phyloP scores from a whole-genome alignment of 2,113 vertebrate species.

The Nyctereutes procyonoides region DNA sequence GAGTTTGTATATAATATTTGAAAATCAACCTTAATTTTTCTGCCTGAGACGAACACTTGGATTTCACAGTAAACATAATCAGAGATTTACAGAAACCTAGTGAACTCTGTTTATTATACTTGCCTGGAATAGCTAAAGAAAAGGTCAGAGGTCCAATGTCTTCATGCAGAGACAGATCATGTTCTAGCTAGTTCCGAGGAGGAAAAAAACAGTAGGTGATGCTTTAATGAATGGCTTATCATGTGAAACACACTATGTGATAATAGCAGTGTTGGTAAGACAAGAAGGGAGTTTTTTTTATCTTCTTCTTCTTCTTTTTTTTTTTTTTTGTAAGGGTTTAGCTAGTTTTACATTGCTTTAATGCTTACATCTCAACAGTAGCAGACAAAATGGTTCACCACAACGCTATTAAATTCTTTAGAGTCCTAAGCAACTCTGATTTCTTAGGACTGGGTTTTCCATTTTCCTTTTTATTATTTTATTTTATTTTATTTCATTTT shows the following conservation, averaged over 20 bases:
- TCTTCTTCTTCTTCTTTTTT: neutral
- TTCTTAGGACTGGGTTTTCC: constrained; percentile 72
- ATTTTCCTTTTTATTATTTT: constrained; percentile 32
- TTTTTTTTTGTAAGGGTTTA: constrained; percentile 71
- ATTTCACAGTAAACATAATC: constrained; percentile 91
- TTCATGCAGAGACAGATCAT: constrained; percentile 92
- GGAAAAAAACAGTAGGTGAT: constrained; percentile 92
- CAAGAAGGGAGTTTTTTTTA: constrained; percentile 81
- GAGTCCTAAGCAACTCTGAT: constrained; percentile 78
- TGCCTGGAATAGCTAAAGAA: constrained; percentile 89
- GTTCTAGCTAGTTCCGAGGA: constrained; percentile 91
- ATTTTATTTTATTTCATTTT: neutral
- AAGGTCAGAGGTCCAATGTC: constrained; percentile 90
- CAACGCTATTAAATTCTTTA: constrained; percentile 79
- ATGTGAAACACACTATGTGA: constrained; percentile 92
- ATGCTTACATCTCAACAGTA: constrained; percentile 82
- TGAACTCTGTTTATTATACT: constrained; percentile 91
- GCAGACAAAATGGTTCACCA: constrained; percentile 82
- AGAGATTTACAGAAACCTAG: constrained; percentile 90
- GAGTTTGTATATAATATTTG: constrained; percentile 90
- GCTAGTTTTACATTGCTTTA: constrained; percentile 85
- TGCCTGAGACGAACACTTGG: constrained; percentile 89
- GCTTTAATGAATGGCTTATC: constrained; percentile 93
- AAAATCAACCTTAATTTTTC: constrained; percentile 89
- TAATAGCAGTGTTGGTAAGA: constrained; percentile 89